These are phyloP conservation scores for Catagonus wagneri DNA, from an alignment of 2,113 vertebrate species.

Conservation along the genomic window DNA sequence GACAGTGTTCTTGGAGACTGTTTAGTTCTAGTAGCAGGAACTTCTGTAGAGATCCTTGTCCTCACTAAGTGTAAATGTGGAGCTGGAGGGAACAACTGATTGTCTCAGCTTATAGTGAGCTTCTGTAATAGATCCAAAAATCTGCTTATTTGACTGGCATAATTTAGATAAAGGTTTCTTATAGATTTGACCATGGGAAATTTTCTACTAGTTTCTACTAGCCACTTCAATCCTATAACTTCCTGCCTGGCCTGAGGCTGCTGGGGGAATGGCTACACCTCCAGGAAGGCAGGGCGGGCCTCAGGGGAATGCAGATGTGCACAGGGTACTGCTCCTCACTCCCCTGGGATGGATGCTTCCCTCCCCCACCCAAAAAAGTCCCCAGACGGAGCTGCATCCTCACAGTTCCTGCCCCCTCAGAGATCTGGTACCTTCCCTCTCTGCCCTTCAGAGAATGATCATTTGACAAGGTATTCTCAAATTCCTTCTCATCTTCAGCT, in stretches of 20 bases:
- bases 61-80: background rate
- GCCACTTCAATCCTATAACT: background rate
- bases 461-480: background rate
- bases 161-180: background rate
- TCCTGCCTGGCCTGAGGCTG: background rate
- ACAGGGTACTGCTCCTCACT: background rate
- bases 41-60: background rate
- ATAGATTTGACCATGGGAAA: background rate
- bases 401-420: accelerated
- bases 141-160: background rate
- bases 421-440: background rate
- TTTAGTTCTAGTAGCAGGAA: background rate
- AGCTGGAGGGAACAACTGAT: background rate
- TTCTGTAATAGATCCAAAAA: background rate
- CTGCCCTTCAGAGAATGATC: background rate
- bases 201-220: background rate
- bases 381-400: background rate
- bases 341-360: too few species aligned
- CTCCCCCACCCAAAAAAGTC: background rate
- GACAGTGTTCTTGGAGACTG: background rate
- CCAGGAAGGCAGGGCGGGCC: background rate
- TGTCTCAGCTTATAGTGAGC: background rate
- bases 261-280: background rate
- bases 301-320: background rate
- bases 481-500: background rate